Base-by-base conservation (phyloP, 1,140 invertebrate genomes). In the Xylocopa sonorina region DNA sequence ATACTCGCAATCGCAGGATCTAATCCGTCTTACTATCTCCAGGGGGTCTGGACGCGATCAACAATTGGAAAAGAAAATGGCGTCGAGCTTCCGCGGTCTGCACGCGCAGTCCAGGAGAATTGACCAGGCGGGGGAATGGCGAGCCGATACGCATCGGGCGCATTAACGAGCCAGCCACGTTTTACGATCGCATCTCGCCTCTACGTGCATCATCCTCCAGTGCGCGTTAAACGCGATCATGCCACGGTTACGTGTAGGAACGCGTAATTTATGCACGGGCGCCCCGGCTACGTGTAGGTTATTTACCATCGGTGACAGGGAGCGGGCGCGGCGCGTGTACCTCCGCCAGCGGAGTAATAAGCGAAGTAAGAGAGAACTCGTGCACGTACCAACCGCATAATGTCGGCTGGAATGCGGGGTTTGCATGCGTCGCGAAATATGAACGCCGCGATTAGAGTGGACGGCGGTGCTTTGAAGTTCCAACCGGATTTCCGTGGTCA, bases 101-200 rank as follows among this genome's bases (percentile, higher is more conserved):
- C 51, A 27, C 74, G 41, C 51, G 41, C 51, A 48, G 66, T 78
- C 78, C 51, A 41, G 69, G 68, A 46, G 29, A 63, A 78, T 78
- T 71, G 38, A 29, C n/a, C 12, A 14, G 66, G 58, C 27, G 16
- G 32, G 24, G 1, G n/a, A 0, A 7, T 24, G 16, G 7, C 9
- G 4, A 10, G 16, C 34, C 7, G 66, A 78, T 55, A 78, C n/a
- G 64, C 80, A 82, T 76, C 71, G 34, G 34, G 29, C 53, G 55
- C 62, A 83, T 82, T 83, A 82, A 82, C 51, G 38, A 43, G 21
- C 55, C 46, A 67, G 34, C 48, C 63, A 75, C 50, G 46, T 38
- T 55, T 53, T 27, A 32, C 32, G 82, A 82, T 78, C 63, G 38
- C 55, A 60, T 63, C 66, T 38, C 27, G 38, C 67, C 14, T 41